These are phyloP conservation scores for Notodonta dromedarius DNA, from an alignment of 2,888 invertebrate genomes.

Conservation along the genomic window DNA sequence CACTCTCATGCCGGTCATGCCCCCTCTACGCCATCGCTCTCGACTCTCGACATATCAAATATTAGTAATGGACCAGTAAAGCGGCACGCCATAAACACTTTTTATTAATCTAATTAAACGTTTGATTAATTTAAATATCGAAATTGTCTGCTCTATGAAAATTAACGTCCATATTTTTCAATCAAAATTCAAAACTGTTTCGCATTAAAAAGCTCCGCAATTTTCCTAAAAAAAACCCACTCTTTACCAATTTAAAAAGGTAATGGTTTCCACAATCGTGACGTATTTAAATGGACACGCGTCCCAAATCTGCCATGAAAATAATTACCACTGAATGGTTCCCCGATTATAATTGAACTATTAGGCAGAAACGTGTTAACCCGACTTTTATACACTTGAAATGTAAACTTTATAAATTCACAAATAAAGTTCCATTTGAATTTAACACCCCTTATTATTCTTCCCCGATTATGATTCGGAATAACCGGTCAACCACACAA, in stretches of 20 bases:
- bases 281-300: slow-evolving; percentile 43
- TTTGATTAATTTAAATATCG: too few species aligned
- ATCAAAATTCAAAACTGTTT: slow-evolving; percentile 5
- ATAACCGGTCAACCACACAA: background rate
- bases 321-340: slow-evolving; percentile 61
- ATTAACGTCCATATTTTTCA: background rate
- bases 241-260: slow-evolving; percentile 8
- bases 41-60: too few species aligned
- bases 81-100: too few species aligned
- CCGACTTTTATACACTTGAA: background rate
- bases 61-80: too few species aligned
- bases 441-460: background rate
- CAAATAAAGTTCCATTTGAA: background rate
- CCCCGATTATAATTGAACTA: slow-evolving; percentile 17
- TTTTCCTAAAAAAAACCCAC: slow-evolving; percentile 5
- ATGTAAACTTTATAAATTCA: background rate
- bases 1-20: too few species aligned
- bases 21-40: too few species aligned
- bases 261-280: slow-evolving; percentile 32
- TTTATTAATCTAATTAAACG: too few species aligned
- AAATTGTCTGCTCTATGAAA: too few species aligned
- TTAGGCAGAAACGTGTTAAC: background rate
- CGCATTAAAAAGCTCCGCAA: background rate
- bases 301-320: slow-evolving; percentile 54
- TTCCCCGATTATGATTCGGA: slow-evolving; percentile 3